Evolutionary conservation across 2,113 vertebrate species (phyloP).

Genomic region (Hoplias malabaricus): DNA sequence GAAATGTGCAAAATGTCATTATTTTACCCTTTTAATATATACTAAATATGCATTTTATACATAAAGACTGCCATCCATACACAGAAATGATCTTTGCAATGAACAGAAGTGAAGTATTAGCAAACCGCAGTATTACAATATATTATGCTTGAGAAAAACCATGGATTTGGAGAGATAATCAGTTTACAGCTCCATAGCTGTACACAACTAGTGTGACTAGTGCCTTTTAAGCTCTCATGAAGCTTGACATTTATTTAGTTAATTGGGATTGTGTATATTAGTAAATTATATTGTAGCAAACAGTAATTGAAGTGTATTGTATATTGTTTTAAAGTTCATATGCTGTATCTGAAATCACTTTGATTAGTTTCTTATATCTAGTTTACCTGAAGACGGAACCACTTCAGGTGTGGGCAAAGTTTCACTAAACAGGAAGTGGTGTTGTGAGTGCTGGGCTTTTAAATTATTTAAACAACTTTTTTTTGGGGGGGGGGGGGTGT

Average conservation of each 20-base stretch:
- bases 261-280: not conserved
- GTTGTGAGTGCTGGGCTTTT: no score
- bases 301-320: not conserved
- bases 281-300: not conserved
- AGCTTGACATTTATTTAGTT: conserved; percentile 13
- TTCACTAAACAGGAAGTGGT: no score
- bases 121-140: conserved; percentile 29
- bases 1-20: conserved; percentile 3
- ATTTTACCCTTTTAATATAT: conserved; percentile 26
- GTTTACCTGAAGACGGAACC: not conserved
- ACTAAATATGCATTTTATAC: conserved; percentile 14
- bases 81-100: conserved; percentile 11
- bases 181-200: not conserved
- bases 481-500: no score
- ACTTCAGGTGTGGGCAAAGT: no score
- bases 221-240: conserved; percentile 34
- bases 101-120: conserved; percentile 14
- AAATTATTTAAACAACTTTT: no score
- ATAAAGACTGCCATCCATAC: conserved; percentile 19
- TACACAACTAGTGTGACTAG: no score
- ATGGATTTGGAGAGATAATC: conserved; percentile 12
- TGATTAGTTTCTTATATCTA: not conserved
- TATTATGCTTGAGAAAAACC: conserved; percentile 23
- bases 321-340: not conserved
- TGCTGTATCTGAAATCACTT: conserved; percentile 31